These are phyloP conservation scores for Pachycephala philippinensis DNA, from an alignment of 2,113 vertebrate species.

Conservation along the genomic window DNA sequence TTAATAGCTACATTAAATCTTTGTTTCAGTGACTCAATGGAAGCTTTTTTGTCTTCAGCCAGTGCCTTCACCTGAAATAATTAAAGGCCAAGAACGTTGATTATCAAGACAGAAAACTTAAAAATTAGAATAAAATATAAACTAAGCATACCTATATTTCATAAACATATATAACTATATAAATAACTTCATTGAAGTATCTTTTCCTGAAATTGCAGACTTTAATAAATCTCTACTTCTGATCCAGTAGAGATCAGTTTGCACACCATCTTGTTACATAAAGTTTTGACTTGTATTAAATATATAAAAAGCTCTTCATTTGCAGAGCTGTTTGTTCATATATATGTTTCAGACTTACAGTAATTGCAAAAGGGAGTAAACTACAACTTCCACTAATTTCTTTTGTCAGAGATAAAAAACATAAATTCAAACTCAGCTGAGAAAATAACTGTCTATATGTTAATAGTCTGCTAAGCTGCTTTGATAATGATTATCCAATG, in stretches of 20 bases:
- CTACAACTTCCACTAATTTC: not conserved
- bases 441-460: not conserved
- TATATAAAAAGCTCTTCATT: not conserved
- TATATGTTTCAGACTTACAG: not conserved
- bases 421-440: not conserved
- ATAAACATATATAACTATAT: not conserved
- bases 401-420: not conserved
- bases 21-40: conserved; percentile 85
- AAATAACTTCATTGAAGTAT: not conserved
- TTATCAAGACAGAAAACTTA: not conserved
- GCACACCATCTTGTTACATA: not conserved
- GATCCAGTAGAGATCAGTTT: not conserved
- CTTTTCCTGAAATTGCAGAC: not conserved
- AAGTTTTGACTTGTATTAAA: not conserved
- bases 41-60: conserved; percentile 85
- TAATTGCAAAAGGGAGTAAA: not conserved
- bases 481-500: not conserved
- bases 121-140: not conserved
- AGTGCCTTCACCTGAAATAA: conserved; percentile 79
- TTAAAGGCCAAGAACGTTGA: not conserved
- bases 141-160: not conserved
- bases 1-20: conserved; percentile 79
- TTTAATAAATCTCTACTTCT: not conserved
- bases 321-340: not conserved
- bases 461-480: not conserved